These are phyloP conservation scores for Branchinecta lindahli DNA, from an alignment of 1,140 invertebrate species.

Conservation along the genomic window DNA sequence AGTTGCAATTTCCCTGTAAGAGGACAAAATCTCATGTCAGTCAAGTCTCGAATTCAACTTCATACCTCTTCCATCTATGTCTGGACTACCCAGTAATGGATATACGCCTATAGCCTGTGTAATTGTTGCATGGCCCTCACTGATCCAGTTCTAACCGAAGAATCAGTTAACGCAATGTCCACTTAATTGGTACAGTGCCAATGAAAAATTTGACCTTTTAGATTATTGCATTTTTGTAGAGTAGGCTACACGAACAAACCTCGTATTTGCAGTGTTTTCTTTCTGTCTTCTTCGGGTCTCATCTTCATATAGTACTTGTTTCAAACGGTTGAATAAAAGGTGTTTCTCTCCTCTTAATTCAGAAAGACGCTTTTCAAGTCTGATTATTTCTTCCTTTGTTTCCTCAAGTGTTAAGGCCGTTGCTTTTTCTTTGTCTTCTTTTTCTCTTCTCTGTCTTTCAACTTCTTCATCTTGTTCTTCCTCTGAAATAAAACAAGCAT, in stretches of 20 bases:
- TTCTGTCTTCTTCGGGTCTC: conserved; percentile 2
- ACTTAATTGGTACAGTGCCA: too few species aligned
- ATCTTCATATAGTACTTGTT: not conserved
- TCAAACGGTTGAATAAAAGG: not conserved
- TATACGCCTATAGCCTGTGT: too few species aligned
- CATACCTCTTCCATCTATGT: too few species aligned
- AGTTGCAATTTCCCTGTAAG: not conserved
- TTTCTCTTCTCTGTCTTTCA: conserved; percentile 10
- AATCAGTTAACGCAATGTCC: too few species aligned
- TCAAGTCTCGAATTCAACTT: not conserved
- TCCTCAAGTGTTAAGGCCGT: not conserved
- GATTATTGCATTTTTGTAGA: too few species aligned
- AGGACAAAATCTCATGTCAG: not conserved
- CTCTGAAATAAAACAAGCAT: not conserved
- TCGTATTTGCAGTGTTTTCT: not conserved
- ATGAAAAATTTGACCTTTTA: too few species aligned
- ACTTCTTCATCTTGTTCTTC: not conserved
- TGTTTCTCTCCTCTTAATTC: conserved; percentile 6
- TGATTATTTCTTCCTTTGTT: not conserved
- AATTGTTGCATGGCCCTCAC: too few species aligned
- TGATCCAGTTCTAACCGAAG: too few species aligned
- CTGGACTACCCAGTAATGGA: too few species aligned
- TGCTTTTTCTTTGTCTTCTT: conserved; percentile 4
- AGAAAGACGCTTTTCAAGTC: conserved; percentile 2
- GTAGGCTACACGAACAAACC: too few species aligned